phyloP scores from a whole-genome alignment of 2,797 vertebrate genomes.

The Odontamblyopus rebecca region DNA sequence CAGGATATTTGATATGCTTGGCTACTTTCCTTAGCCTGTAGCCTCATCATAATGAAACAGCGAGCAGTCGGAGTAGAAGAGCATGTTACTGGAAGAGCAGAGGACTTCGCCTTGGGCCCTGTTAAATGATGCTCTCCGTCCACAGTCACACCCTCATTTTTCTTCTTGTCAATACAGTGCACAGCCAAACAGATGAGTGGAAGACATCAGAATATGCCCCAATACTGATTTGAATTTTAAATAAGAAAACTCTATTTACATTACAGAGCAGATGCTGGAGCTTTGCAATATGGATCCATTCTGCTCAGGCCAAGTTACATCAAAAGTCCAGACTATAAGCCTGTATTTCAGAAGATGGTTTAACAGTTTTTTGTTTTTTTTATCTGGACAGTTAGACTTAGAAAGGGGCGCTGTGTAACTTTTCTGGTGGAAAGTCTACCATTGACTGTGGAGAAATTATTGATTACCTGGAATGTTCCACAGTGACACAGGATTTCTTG shows the following conservation, averaged over 20 bases:
- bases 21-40: conserved; percentile 78
- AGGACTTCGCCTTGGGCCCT: conserved; percentile 65
- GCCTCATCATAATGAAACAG: conserved; percentile 83
- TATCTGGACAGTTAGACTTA: too few relatives aligned
- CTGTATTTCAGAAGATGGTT: not conserved
- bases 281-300: conserved; percentile 1
- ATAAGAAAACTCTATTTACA: conserved; percentile 2
- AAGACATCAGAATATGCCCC: conserved; percentile 51
- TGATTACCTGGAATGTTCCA: too few relatives aligned
- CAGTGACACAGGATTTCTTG: not conserved
- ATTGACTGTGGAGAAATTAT: too few relatives aligned
- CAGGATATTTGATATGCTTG: conserved; percentile 83
- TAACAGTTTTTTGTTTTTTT: too few relatives aligned
- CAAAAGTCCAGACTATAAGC: not conserved
- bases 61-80: conserved; percentile 72
- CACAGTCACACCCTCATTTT: conserved; percentile 75
- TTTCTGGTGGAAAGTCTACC: too few relatives aligned
- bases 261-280: not conserved
- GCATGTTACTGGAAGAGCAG: conserved; percentile 72
- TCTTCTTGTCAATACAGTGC: conserved; percentile 74
- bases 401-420: too few relatives aligned
- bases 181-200: conserved; percentile 45
- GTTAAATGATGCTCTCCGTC: conserved; percentile 77
- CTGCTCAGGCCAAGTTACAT: not conserved
- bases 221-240: conserved; percentile 38